These are phyloP conservation scores for Cepphus grylle DNA, from an alignment of 2,113 vertebrate genomes.

Conservation along the genomic window DNA sequence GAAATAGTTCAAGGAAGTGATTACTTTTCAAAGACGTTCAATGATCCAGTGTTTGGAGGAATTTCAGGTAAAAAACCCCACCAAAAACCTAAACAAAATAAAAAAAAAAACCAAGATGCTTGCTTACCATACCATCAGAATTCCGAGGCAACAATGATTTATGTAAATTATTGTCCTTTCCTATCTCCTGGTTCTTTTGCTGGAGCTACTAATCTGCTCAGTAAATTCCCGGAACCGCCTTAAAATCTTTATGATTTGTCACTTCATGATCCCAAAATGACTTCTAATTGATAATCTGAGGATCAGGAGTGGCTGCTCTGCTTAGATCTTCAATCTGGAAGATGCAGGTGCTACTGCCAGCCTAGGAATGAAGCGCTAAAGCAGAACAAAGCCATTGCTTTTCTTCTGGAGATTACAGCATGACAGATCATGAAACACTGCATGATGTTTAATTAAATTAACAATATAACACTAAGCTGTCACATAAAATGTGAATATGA, in stretches of 20 bases:
- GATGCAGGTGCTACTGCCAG: neutral
- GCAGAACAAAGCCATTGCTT: neutral
- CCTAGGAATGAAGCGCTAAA: neutral
- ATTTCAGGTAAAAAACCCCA: neutral
- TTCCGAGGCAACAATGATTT: neutral
- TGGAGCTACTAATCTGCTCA: neutral
- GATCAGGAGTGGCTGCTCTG: neutral
- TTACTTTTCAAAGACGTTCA: neutral
- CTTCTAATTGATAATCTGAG: neutral
- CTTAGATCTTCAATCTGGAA: neutral
- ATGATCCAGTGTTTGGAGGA: neutral
- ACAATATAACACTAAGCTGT: neutral
- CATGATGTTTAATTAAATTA: constrained; percentile 13
- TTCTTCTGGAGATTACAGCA: neutral
- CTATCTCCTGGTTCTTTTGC: neutral
- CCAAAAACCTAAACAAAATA: neutral
- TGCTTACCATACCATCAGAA: neutral
- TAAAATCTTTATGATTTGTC: neutral
- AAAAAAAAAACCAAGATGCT: neutral
- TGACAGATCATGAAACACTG: neutral
- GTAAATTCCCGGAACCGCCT: neutral
- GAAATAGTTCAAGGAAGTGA: neutral
- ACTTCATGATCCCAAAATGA: neutral
- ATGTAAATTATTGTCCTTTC: neutral
- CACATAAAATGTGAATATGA: neutral